These are phyloP conservation scores for Cosmia trapezina DNA, from an alignment of 2,888 invertebrate species.

Conservation along the genomic window DNA sequence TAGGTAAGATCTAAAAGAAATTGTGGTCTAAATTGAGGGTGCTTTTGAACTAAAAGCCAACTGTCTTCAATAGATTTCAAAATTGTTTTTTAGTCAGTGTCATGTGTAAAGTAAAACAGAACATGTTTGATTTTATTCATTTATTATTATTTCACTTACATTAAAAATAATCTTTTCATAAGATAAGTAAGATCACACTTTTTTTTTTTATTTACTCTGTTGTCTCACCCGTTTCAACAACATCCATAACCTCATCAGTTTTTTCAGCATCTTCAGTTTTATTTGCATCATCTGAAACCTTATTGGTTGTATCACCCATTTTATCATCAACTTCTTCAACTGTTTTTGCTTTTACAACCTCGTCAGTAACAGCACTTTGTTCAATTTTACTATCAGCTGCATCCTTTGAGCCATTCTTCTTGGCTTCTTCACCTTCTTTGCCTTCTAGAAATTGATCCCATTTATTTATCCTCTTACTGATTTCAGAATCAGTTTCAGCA, in stretches of 20 bases:
- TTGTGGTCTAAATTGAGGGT: not conserved
- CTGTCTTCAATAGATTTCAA: not conserved
- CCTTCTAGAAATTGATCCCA: slow-evolving; percentile 96
- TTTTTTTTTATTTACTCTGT: slow-evolving; percentile 29
- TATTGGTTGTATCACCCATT: not conserved
- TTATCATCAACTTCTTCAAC: slow-evolving; percentile 13
- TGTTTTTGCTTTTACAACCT: slow-evolving; percentile 3
- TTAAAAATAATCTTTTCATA: not conserved
- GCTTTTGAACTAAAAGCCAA: slow-evolving; percentile 1
- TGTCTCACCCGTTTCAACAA: slow-evolving; percentile 8
- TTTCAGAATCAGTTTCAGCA: slow-evolving; percentile 97
- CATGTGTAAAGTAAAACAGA: not conserved
- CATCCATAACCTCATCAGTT: slow-evolving; percentile 12
- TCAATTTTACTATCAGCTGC: slow-evolving; percentile 31
- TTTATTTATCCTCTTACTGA: slow-evolving; percentile 94
- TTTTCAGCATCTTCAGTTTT: slow-evolving; percentile 12
- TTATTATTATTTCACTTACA: slow-evolving; percentile 32
- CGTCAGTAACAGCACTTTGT: slow-evolving; percentile 25
- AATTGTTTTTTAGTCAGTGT: not conserved
- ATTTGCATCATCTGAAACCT: not conserved
- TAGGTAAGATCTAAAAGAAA: slow-evolving; percentile 13
- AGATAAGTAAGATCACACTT: not conserved
- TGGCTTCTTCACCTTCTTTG: slow-evolving; percentile 81
- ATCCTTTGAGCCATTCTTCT: slow-evolving; percentile 35
- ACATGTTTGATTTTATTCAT: slow-evolving; percentile 6